Evolutionary conservation across 2,797 vertebrate genomes (phyloP).

Genomic region (Coregonus ussuriensis): DNA sequence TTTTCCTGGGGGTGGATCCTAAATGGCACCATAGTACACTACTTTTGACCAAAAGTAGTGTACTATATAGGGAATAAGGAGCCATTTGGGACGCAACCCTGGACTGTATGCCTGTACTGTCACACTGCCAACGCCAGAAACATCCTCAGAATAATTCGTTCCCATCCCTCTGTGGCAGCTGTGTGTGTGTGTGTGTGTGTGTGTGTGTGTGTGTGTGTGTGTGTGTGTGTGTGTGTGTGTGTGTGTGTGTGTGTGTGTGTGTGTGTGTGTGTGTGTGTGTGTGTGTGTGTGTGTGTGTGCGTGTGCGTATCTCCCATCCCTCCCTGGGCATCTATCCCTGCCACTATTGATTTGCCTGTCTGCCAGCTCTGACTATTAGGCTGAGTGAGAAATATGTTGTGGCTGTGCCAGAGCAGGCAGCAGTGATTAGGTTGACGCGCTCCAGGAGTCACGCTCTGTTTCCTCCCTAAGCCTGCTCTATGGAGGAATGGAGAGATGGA

Average conservation of each 20-base stretch:
- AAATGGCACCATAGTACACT: neutral
- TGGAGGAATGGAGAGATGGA: neutral
- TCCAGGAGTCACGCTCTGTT: constrained; percentile 23
- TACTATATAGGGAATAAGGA: neutral
- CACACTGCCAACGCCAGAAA: neutral
- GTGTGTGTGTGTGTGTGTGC: no score
- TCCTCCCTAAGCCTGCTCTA: constrained; percentile 93
- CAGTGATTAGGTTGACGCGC: constrained; percentile 30
- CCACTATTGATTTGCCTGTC: constrained; percentile 35
- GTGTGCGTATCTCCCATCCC: neutral
- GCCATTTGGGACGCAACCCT: neutral
- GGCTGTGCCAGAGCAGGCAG: constrained; percentile 25
- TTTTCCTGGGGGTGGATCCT: neutral
- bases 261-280: neutral
- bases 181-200: neutral
- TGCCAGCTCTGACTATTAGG: constrained; percentile 41
- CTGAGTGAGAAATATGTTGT: constrained; percentile 36
- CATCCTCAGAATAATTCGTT: neutral
- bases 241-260: neutral
- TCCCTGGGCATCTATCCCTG: neutral
- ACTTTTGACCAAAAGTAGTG: neutral
- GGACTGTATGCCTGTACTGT: neutral
- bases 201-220: neutral
- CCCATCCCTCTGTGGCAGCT: neutral
- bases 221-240: neutral